Evolutionary conservation across 2,888 invertebrate species (phyloP).

Genomic region (Chalcis sispes): DNA sequence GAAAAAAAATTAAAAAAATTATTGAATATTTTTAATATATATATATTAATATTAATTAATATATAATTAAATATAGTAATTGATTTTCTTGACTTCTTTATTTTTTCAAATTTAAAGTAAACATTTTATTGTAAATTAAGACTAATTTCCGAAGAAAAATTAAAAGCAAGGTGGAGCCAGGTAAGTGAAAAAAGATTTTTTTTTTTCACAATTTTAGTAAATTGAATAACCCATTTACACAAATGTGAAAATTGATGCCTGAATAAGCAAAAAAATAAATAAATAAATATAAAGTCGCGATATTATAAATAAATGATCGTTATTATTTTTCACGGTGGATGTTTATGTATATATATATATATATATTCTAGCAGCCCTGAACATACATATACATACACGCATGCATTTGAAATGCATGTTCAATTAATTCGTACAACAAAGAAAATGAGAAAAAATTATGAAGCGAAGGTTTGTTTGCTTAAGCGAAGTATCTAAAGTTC

Average conservation of each 20-base stretch:
- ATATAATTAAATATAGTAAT: no score
- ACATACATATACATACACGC: not conserved
- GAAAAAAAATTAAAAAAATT: no score
- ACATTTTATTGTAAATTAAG: no score
- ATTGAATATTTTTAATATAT: no score
- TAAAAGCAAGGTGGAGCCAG: no score
- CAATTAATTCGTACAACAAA: not conserved
- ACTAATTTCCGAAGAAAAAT: no score
- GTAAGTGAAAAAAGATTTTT: no score
- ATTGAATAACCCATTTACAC: not conserved
- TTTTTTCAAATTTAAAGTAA: no score
- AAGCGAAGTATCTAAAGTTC: constrained; percentile 39
- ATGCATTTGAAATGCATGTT: not conserved
- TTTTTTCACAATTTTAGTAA: no score
- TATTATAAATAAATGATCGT: not conserved
- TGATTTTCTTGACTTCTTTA: no score
- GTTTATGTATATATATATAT: not conserved
- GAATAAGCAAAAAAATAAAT: not conserved
- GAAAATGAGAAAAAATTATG: constrained; percentile 30
- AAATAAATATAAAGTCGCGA: not conserved
- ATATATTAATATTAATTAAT: no score
- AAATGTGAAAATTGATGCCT: constrained; percentile 18
- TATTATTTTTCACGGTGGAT: not conserved
- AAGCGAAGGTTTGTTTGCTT: constrained; percentile 50
- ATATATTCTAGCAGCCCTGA: not conserved